Evolutionary conservation across 2,113 vertebrate species (phyloP), one percentile per base, ranked within the genome.

Genomic region (Clinocottus analis): DNA sequence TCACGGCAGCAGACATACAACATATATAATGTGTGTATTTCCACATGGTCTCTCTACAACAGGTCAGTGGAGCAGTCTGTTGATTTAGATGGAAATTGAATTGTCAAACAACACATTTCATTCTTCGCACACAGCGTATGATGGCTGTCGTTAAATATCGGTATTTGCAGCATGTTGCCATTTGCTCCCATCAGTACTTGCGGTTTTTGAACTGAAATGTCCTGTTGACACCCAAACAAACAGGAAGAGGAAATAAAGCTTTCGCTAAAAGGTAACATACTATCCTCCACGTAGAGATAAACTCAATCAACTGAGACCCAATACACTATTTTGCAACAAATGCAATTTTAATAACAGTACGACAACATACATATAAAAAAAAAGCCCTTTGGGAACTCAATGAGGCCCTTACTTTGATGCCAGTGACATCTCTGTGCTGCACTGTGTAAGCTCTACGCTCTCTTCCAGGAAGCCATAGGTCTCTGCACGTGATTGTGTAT

Each of bases 401-500:
- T 35, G 19, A 41, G 49, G 39, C 6, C 11, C 25, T 59, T 7
- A 31, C 33, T 64, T 77, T 61, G 25, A 71, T 71, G 59, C 56
- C 49, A 62, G 1, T 45, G 37, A 45, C 69, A 55, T 62, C 17
- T 41, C 78, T 74, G 25, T 35, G 68, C 70, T 65, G 61, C 5
- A 39, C 64, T 43, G 60, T 53, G 47, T 59, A 77, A 58, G 56
- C 60, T 80, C 81, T 37, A 55, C 39, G 53, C 25, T 62, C 53
- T 56, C 62, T 66, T 81, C 82, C 61, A 77, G 81, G 74, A 89
- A 84, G 31, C 49, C 53, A 55, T 35, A 65, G 53, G 53, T 69
- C 67, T 80, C 70, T 80, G 43, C 23, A 63, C n/a, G 73, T 86
- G 77, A 83, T 84, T 85, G 75, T 75, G 37, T 69, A 78, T 87